Percentiles rank a stretch among this genome's conserved stretches.
phyloP scores from a whole-genome alignment of 1,140 invertebrate genomes.

The Sitophilus oryzae region DNA sequence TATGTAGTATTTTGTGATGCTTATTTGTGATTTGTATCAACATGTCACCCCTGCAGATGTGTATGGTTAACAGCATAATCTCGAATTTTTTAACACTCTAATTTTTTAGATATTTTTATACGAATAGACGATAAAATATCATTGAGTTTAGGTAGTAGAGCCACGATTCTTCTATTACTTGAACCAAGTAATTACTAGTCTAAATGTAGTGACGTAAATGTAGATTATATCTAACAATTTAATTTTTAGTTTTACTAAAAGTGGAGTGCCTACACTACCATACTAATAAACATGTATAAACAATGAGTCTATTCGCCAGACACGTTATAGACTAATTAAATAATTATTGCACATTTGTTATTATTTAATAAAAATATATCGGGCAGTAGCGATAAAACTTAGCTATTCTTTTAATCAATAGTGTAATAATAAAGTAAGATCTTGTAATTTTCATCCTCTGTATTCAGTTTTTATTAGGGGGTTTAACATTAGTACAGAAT shows the following conservation, averaged over 20 bases:
- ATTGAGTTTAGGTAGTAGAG: conserved; percentile 3
- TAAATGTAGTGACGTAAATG: not conserved
- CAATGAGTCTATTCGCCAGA: not conserved
- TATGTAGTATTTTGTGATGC: conserved; percentile 7
- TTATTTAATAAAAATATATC: not conserved
- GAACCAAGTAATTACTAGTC: not conserved
- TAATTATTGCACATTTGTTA: not conserved
- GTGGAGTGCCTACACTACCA: not conserved
- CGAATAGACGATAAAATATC: not conserved
- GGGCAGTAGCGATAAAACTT: not conserved
- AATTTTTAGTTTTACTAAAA: not conserved
- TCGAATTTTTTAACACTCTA: conserved; percentile 16
- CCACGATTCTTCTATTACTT: not conserved
- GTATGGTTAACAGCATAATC: conserved; percentile 16
- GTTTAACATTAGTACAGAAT: too few relatives aligned
- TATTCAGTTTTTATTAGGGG: too few relatives aligned
- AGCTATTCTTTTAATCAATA: too few relatives aligned
- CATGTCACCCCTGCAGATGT: conserved; percentile 38
- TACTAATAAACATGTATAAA: not conserved
- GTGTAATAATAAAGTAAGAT: too few relatives aligned
- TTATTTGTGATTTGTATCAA: conserved; percentile 28
- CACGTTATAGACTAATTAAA: not conserved
- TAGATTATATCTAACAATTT: not conserved
- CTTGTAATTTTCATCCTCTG: too few relatives aligned
- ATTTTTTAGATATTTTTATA: conserved; percentile 10